Evolutionary conservation across 2,888 invertebrate genomes (phyloP).

Genomic region (Cryptophagus acutangulus): DNA sequence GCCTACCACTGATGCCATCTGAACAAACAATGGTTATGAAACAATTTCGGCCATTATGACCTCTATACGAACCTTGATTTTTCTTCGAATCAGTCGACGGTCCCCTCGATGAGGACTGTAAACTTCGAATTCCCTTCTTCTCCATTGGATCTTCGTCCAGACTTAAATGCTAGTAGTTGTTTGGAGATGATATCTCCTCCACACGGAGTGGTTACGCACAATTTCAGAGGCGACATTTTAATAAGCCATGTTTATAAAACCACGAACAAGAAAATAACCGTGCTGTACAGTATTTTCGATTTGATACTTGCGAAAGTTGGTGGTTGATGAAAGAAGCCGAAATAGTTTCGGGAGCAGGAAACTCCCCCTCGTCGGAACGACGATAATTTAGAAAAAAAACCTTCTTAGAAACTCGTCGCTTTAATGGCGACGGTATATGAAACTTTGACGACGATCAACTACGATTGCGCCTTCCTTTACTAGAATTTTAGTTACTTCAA

Average conservation of each 20-base stretch:
- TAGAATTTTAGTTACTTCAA: too few species aligned
- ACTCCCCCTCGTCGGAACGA: too few species aligned
- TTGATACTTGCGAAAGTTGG: too few species aligned
- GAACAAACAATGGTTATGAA: slow-evolving; percentile 28
- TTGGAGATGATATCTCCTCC: slow-evolving; percentile 62
- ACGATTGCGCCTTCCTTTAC: too few species aligned
- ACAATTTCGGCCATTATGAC: slow-evolving; percentile 3
- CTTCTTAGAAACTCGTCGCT: too few species aligned
- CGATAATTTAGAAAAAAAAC: too few species aligned
- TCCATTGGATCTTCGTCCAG: slow-evolving; percentile 60
- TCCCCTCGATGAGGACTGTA: slow-evolving; percentile 66
- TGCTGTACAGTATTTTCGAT: too few species aligned
- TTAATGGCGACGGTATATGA: too few species aligned
- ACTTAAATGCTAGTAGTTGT: slow-evolving; percentile 36
- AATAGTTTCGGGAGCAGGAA: too few species aligned
- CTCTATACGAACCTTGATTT: slow-evolving; percentile 29
- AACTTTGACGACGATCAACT: too few species aligned
- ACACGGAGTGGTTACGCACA: slow-evolving; percentile 65
- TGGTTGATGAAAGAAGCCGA: too few species aligned
- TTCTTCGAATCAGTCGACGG: slow-evolving; percentile 70
- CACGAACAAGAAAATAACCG: slow-evolving; percentile 57
- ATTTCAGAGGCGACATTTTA: slow-evolving; percentile 73
- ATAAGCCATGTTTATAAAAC: slow-evolving; percentile 71
- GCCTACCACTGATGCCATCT: slow-evolving; percentile 54
- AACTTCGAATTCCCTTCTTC: slow-evolving; percentile 68